Percentiles rank a stretch among this genome's conserved stretches.
Conservation (phyloP, 2,113 vertebrate genomes). For the Glaucomys volans region DNA sequence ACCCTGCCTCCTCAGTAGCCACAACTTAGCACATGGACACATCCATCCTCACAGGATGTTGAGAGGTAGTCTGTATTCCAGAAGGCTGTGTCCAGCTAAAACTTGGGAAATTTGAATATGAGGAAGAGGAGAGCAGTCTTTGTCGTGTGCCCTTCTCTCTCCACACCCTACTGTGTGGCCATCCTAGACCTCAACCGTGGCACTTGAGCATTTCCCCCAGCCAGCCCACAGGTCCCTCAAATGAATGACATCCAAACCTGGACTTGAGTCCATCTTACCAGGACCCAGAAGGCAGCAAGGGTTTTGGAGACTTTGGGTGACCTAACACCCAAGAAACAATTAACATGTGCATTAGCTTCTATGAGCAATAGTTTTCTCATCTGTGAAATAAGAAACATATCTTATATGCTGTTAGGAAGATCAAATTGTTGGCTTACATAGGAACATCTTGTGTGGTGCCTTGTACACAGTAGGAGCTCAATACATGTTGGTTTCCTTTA, state of each 20-base stretch:
- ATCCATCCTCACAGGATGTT: neutral
- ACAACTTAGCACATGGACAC: neutral
- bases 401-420: neutral
- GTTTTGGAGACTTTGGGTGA: neutral
- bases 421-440: neutral
- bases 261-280: neutral
- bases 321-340: neutral
- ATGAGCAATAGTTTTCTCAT: neutral
- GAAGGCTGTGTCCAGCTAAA: neutral
- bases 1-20: neutral
- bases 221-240: neutral
- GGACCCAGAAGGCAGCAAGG: neutral
- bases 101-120: neutral
- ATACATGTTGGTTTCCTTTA: neutral
- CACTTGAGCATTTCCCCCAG: neutral
- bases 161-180: neutral
- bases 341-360: neutral
- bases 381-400: neutral
- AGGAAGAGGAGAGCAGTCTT: neutral
- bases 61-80: neutral
- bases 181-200: neutral
- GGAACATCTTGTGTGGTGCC: neutral
- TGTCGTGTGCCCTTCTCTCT: neutral
- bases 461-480: neutral
- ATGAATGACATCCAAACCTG: neutral